Evolutionary conservation across 2,797 vertebrate genomes (phyloP).

Genomic region (Spea hammondii): DNA sequence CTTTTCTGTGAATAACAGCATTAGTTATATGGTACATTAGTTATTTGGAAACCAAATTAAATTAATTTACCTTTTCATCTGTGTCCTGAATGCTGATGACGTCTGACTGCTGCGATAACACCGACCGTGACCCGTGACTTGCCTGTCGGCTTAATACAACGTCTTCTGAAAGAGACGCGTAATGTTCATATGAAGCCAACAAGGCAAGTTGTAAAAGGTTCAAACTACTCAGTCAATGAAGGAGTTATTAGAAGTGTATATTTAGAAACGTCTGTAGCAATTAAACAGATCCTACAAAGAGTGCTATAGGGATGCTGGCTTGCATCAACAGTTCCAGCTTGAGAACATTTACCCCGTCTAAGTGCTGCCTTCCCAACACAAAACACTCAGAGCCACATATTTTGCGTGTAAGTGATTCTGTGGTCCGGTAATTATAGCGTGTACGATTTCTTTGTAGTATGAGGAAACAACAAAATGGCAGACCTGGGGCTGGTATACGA

Average conservation of each 20-base stretch:
- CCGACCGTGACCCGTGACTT: constrained; percentile 44
- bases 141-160: constrained; percentile 47
- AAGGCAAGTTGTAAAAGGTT: constrained; percentile 34
- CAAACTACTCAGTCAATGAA: constrained; percentile 31
- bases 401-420: not conserved
- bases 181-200: constrained; percentile 40
- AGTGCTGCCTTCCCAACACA: constrained; percentile 13
- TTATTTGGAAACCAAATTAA: not conserved
- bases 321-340: constrained; percentile 24
- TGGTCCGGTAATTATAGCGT: not conserved
- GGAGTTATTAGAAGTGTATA: constrained; percentile 32
- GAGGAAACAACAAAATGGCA: not conserved
- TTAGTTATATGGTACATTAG: not conserved
- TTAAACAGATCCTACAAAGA: constrained; percentile 12
- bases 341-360: not conserved
- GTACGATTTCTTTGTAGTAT: not conserved
- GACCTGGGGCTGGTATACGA: not conserved
- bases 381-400: constrained; percentile 18
- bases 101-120: constrained; percentile 40
- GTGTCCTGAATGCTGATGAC: constrained; percentile 3
- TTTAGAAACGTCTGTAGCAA: constrained; percentile 29
- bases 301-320: constrained; percentile 31
- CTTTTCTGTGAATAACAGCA: not conserved
- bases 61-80: constrained; percentile 55
- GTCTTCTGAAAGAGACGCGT: constrained; percentile 49